These are phyloP conservation scores for Acheta domesticus DNA, from an alignment of 2,888 invertebrate species.

Conservation along the genomic window DNA sequence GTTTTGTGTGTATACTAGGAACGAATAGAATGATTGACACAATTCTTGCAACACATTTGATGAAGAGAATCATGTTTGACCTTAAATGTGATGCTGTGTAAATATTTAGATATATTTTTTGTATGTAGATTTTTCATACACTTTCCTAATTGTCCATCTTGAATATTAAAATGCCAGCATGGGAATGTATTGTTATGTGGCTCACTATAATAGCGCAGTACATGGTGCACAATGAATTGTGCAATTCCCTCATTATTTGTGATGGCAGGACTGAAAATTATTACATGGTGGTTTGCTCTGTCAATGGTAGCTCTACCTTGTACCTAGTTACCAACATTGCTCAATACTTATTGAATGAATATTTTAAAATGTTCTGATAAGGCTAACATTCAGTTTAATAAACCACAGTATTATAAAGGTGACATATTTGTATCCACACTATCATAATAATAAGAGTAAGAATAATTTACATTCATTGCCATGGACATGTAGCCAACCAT, in stretches of 20 bases:
- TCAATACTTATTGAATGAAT: constrained; percentile 9
- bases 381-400: neutral
- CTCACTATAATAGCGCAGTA: neutral
- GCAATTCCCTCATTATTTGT: neutral
- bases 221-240: neutral
- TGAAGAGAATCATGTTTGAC: neutral
- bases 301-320: constrained; percentile 6
- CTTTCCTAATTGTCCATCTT: constrained; percentile 2
- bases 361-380: neutral
- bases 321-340: constrained; percentile 18
- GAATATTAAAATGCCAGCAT: neutral
- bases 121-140: constrained; percentile 18
- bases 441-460: neutral
- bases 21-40: neutral
- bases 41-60: constrained; percentile 18
- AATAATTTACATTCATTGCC: neutral
- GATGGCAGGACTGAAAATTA: neutral
- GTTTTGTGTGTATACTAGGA: neutral
- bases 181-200: neutral
- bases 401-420: neutral
- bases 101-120: constrained; percentile 7
- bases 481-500: neutral
- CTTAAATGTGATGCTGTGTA: constrained; percentile 18
- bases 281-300: neutral
- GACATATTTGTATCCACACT: neutral